Conservation (phyloP, 2,797 vertebrate species). For the Esox masquinongy region DNA sequence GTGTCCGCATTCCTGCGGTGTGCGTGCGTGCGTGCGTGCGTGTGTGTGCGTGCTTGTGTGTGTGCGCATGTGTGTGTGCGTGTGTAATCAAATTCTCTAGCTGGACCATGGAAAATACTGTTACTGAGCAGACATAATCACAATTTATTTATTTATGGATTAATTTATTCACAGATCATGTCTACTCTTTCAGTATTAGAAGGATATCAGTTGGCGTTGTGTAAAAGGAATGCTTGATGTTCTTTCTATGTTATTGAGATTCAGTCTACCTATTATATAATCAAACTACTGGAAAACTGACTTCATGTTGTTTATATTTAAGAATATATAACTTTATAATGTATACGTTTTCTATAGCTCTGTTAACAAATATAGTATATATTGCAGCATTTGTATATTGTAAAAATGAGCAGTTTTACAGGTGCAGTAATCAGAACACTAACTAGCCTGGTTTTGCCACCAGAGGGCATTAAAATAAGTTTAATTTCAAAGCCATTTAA, state of each 20-base stretch:
- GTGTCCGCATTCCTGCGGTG: too few relatives aligned
- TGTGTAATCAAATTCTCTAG: conserved; percentile 34
- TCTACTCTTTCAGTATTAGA: conserved; percentile 56
- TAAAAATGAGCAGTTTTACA: conserved; percentile 29
- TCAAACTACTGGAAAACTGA: conserved; percentile 45
- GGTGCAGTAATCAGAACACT: conserved; percentile 13
- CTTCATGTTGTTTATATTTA: conserved; percentile 73
- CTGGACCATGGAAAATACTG: conserved; percentile 51
- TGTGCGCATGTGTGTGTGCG: neutral
- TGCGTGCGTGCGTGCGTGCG: too few relatives aligned
- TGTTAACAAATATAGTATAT: conserved; percentile 31
- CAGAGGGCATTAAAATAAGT: conserved; percentile 8
- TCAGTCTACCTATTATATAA: neutral
- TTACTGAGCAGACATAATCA: conserved; percentile 66
- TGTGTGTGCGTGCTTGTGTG: conserved; percentile 2
- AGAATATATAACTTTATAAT: conserved; percentile 67
- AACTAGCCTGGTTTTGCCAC: conserved; percentile 9
- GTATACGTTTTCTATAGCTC: conserved; percentile 69
- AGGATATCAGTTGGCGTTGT: neutral
- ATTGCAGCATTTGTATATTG: conserved; percentile 51
- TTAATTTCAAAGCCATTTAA: conserved; percentile 6
- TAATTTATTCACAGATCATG: conserved; percentile 73
- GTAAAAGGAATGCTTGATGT: neutral
- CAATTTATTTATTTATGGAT: conserved; percentile 72
- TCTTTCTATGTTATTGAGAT: neutral